Conservation (phyloP, 2,797 vertebrate species). For the Hylomyscus alleni region DNA sequence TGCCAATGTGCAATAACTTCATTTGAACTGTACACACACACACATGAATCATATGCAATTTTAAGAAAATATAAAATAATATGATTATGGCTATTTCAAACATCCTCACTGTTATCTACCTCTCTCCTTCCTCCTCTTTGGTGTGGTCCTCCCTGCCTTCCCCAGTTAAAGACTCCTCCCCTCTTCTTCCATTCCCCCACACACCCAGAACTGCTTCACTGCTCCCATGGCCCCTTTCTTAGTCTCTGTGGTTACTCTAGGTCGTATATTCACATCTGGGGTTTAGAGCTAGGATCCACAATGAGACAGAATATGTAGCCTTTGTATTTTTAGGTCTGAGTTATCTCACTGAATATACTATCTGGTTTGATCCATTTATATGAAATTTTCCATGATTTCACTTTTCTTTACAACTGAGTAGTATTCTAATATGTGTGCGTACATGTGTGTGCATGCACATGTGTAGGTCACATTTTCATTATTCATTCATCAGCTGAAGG, state of each 20-base stretch:
- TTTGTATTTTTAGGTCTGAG: not conserved
- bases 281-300: not conserved
- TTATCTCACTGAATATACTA: not conserved
- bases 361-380: not conserved
- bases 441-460: no score
- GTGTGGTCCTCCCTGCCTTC: not conserved
- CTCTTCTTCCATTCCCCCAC: not conserved
- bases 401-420: not conserved
- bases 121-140: not conserved
- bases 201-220: not conserved
- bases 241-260: not conserved
- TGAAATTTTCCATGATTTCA: not conserved
- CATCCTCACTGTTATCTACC: not conserved
- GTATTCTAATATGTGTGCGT: not conserved
- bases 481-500: not conserved
- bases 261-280: not conserved
- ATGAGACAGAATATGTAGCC: not conserved
- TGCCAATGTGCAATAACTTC: not conserved
- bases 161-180: not conserved
- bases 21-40: not conserved
- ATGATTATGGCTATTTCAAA: not conserved
- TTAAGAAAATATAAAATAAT: not conserved
- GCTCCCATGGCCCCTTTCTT: not conserved
- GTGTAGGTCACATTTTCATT: not conserved
- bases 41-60: not conserved